phyloP scores from a whole-genome alignment of 2,113 vertebrate genomes.

The Chionomys nivalis region DNA sequence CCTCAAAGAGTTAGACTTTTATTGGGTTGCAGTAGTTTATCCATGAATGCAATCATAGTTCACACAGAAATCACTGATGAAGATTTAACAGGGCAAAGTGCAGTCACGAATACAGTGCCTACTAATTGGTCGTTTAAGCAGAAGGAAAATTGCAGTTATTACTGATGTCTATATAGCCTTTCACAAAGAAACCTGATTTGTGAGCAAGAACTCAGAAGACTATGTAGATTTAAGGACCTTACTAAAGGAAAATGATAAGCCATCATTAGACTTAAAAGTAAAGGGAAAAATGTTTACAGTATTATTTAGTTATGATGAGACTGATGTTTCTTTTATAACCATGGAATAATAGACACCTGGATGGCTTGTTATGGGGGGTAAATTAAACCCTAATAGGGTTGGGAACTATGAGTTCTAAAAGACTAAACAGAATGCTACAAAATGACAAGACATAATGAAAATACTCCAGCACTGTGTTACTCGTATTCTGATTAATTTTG shows the following conservation, averaged over 20 bases:
- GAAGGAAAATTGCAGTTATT: neutral
- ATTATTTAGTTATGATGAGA: neutral
- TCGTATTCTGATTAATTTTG: neutral
- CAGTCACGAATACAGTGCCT: neutral
- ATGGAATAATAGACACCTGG: neutral
- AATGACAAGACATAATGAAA: neutral
- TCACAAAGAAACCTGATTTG: neutral
- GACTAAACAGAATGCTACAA: neutral
- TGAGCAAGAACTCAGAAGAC: neutral
- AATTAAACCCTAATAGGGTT: neutral
- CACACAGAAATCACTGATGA: neutral
- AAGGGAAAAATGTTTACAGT: neutral
- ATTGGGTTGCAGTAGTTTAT: neutral
- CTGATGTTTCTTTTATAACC: neutral
- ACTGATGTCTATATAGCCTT: neutral
- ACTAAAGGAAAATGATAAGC: neutral
- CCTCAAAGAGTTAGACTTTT: neutral
- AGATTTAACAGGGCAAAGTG: neutral
- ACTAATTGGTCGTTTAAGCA: neutral
- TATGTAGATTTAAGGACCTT: neutral
- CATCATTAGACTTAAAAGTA: neutral
- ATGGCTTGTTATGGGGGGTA: neutral
- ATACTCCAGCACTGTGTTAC: fast-evolving
- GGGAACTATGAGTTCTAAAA: neutral
- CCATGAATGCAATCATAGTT: too few relatives aligned